Evolutionary conservation across 2,797 vertebrate genomes (phyloP).

Genomic region (Prionace glauca): DNA sequence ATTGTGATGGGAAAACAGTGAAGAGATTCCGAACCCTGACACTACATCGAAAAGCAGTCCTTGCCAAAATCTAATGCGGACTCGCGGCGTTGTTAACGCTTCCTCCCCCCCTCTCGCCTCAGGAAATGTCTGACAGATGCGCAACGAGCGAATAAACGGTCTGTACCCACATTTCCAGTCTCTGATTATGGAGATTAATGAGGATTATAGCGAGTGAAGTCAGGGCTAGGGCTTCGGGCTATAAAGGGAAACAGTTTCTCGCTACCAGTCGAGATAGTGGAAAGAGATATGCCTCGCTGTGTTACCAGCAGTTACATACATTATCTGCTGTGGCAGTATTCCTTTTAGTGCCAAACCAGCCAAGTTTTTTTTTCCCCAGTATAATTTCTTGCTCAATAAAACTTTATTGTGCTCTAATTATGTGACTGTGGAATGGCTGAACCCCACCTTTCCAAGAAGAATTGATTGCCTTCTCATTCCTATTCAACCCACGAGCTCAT

Average conservation of each 20-base stretch:
- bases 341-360: not conserved
- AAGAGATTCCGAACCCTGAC: not conserved
- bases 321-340: not conserved
- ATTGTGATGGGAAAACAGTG: not conserved
- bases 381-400: constrained; percentile 8
- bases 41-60: not conserved
- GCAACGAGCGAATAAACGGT: not conserved
- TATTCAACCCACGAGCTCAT: not conserved
- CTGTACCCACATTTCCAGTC: not conserved
- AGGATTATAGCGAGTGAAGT: not conserved
- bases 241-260: not conserved
- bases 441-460: not conserved
- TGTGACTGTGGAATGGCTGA: not conserved
- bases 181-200: not conserved
- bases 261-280: not conserved
- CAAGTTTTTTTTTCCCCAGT: not conserved
- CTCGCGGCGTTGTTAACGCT: too few relatives aligned
- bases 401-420: constrained; percentile 2
- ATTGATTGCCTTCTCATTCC: not conserved
- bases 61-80: not conserved
- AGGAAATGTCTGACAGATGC: not conserved
- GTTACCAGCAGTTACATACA: not conserved
- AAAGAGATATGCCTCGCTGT: not conserved
- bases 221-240: not conserved
- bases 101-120: too few relatives aligned